phyloP scores from a whole-genome alignment of 2,113 vertebrate species.

The Azemiops feae region DNA sequence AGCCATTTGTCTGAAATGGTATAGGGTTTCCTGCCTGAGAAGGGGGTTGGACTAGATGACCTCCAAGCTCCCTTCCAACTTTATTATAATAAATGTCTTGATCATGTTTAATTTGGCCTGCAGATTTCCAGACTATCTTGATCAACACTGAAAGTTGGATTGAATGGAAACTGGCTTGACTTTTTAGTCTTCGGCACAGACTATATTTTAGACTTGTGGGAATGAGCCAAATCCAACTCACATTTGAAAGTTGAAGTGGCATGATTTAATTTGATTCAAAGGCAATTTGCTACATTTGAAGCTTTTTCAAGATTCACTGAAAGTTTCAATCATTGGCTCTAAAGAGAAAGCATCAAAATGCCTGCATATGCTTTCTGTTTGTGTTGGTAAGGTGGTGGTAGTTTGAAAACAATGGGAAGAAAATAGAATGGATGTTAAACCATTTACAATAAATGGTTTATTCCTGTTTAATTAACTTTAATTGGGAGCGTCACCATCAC shows the following conservation, averaged over 20 bases:
- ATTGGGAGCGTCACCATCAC: neutral
- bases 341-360: neutral
- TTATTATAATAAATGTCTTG: too few species aligned
- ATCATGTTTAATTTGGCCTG: neutral
- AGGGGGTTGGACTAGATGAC: too few species aligned
- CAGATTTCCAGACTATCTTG: neutral
- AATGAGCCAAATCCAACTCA: neutral
- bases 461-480: neutral
- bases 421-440: neutral
- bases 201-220: neutral
- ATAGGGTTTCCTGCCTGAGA: too few species aligned
- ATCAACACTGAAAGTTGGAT: neutral
- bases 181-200: neutral
- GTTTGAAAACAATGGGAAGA: neutral
- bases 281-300: neutral
- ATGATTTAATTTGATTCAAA: neutral
- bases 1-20: too few species aligned
- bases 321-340: neutral
- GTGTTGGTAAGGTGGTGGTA: neutral
- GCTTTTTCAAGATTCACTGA: neutral
- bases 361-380: neutral
- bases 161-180: neutral
- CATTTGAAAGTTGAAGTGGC: neutral
- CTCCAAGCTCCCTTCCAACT: too few species aligned
- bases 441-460: neutral